phyloP scores from a whole-genome alignment of 2,113 vertebrate genomes.

The Onychostoma macrolepis region DNA sequence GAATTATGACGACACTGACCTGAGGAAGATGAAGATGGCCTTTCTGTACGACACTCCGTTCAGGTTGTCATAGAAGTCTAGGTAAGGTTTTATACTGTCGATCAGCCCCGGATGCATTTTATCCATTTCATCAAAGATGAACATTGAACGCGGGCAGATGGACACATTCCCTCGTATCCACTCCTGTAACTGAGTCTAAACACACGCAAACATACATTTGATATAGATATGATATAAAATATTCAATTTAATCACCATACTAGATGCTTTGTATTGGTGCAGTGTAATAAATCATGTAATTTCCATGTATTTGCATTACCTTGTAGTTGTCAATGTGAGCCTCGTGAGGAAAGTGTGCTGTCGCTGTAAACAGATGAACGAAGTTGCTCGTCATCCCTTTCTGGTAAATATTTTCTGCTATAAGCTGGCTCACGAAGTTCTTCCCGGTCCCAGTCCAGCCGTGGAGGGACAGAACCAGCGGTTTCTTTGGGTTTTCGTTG shows the following conservation, averaged over 20 bases:
- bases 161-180: constrained; percentile 91
- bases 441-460: constrained; percentile 96
- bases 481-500: constrained; percentile 87
- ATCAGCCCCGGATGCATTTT: constrained; percentile 91
- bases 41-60: constrained; percentile 87
- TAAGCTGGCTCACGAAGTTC: constrained; percentile 89
- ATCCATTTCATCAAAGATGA: constrained; percentile 98
- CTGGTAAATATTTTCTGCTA: constrained; percentile 82
- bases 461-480: constrained; percentile 90
- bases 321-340: constrained; percentile 68
- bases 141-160: constrained; percentile 83
- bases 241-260: neutral
- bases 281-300: neutral
- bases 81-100: constrained; percentile 90
- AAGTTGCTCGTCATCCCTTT: constrained; percentile 85
- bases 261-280: neutral
- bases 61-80: constrained; percentile 88
- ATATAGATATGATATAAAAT: neutral
- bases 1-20: constrained; percentile 72
- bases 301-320: constrained; percentile 59
- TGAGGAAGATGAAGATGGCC: constrained; percentile 96
- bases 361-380: constrained; percentile 89
- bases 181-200: constrained; percentile 84
- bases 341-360: constrained; percentile 81
- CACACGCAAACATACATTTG: neutral